Percentiles rank a stretch among this genome's conserved stretches.
Conservation (phyloP, 1,140 invertebrate species). For the Chlorops oryzae region DNA sequence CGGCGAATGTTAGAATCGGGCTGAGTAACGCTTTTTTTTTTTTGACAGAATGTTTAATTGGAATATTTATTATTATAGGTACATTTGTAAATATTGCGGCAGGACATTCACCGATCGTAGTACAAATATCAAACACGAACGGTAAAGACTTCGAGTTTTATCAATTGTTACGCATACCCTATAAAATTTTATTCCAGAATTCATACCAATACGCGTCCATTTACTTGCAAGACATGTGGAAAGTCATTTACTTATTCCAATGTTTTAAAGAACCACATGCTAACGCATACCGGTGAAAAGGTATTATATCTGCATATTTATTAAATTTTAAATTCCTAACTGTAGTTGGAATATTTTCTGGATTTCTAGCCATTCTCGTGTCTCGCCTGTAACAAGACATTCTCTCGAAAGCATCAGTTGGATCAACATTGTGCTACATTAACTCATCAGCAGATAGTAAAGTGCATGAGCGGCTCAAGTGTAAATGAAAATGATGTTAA, state of each 20-base stretch:
- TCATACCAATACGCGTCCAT: slow-evolving; percentile 72
- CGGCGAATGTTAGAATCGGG: too few species aligned
- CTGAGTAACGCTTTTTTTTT: too few species aligned
- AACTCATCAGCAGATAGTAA: slow-evolving; percentile 42
- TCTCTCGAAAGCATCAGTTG: slow-evolving; percentile 42
- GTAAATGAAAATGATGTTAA: too few species aligned
- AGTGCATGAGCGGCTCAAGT: too few species aligned
- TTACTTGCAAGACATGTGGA: slow-evolving; percentile 61
- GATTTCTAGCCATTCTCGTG: too few species aligned
- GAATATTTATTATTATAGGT: too few species aligned
- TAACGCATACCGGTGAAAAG: slow-evolving; percentile 46
- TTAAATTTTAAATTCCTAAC: too few species aligned
- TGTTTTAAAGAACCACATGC: slow-evolving; percentile 56
- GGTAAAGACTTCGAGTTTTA: slow-evolving; percentile 28
- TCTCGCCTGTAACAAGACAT: slow-evolving; percentile 46
- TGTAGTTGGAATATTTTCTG: too few species aligned
- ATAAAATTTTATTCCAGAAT: slow-evolving; percentile 21
- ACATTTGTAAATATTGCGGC: slow-evolving; percentile 66
- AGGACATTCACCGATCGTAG: slow-evolving; percentile 62
- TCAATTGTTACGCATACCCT: neutral
- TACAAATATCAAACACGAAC: slow-evolving; percentile 55
- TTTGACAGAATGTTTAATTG: too few species aligned
- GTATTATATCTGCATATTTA: slow-evolving; percentile 24
- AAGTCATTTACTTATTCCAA: slow-evolving; percentile 66
- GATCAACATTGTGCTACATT: slow-evolving; percentile 41